Evolutionary conservation across 2,797 vertebrate species (phyloP).

Genomic region (Miichthys miiuy): DNA sequence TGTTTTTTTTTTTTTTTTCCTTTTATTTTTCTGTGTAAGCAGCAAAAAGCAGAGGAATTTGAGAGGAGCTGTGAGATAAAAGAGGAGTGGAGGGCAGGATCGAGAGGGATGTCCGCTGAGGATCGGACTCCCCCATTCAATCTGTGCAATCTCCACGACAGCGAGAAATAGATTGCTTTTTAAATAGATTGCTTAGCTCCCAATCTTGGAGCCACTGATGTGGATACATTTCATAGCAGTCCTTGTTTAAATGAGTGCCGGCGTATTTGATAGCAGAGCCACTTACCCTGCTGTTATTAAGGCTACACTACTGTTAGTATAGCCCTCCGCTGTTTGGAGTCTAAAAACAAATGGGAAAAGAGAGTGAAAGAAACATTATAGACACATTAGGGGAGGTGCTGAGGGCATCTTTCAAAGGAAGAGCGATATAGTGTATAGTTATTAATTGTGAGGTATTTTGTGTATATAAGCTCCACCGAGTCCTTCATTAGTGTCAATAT

Average conservation of each 20-base stretch:
- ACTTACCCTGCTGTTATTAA: slow-evolving; percentile 73
- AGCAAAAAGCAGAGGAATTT: slow-evolving; percentile 42
- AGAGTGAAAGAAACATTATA: slow-evolving; percentile 38
- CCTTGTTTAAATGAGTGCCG: slow-evolving; percentile 79
- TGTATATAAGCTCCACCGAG: slow-evolving; percentile 55
- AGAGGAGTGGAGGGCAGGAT: slow-evolving; percentile 64
- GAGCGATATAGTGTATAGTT: slow-evolving; percentile 47
- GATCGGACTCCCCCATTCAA: slow-evolving; percentile 81
- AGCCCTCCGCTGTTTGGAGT: slow-evolving; percentile 53
- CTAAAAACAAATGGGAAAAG: slow-evolving; percentile 66
- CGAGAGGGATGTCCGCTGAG: slow-evolving; percentile 74
- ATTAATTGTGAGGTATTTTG: slow-evolving; percentile 70
- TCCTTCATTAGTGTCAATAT: slow-evolving; percentile 63
- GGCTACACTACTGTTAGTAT: slow-evolving; percentile 66
- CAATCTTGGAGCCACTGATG: slow-evolving; percentile 79
- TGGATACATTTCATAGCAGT: slow-evolving; percentile 81
- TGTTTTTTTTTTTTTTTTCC: background rate
- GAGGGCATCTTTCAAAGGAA: slow-evolving; percentile 11
- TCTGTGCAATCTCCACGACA: slow-evolving; percentile 81
- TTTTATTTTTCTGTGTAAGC: slow-evolving; percentile 18
- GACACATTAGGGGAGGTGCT: slow-evolving; percentile 29
- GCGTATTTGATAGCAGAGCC: slow-evolving; percentile 71
- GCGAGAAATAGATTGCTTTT: slow-evolving; percentile 85
- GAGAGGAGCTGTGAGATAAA: slow-evolving; percentile 62
- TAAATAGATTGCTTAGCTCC: slow-evolving; percentile 85